These are phyloP conservation scores for Drosophila lacteicornis DNA, from an alignment of 1,140 invertebrate species.

Conservation along the genomic window DNA sequence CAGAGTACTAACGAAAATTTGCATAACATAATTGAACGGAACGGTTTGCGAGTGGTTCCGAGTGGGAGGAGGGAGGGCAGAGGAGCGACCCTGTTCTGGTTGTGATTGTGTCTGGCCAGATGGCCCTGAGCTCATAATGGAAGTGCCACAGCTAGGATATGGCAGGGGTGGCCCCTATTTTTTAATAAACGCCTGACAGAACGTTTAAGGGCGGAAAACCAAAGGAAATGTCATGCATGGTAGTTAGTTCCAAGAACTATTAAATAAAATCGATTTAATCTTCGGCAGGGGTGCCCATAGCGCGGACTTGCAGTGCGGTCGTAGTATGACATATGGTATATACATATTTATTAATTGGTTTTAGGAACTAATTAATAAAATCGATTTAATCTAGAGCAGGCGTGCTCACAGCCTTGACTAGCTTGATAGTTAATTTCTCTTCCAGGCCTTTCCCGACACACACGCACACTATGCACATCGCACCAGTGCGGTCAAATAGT, in stretches of 20 bases:
- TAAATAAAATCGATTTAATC: background rate
- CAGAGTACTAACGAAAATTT: conserved; percentile 23
- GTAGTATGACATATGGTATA: no score
- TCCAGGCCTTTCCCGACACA: no score
- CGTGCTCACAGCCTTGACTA: no score
- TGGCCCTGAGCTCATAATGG: conserved; percentile 13
- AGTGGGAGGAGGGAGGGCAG: background rate
- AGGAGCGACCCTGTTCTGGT: background rate
- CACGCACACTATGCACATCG: no score
- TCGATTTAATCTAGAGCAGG: no score
- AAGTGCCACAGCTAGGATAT: conserved; percentile 6
- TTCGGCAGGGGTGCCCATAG: no score
- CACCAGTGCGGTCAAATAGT: no score
- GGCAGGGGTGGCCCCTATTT: background rate
- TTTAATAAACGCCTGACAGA: background rate
- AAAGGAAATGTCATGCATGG: background rate
- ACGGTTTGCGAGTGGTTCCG: background rate
- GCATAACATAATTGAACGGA: conserved; percentile 27
- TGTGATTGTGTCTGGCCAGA: conserved; percentile 17
- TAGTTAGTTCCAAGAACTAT: background rate
- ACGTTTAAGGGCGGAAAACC: background rate
- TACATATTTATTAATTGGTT: no score
- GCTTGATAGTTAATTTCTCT: no score
- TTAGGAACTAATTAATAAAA: no score
- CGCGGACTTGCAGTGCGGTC: no score